Evolutionary conservation across 2,888 invertebrate species (phyloP), one percentile per base, ranked within the genome.

Genomic region (Campoletis raptor): DNA sequence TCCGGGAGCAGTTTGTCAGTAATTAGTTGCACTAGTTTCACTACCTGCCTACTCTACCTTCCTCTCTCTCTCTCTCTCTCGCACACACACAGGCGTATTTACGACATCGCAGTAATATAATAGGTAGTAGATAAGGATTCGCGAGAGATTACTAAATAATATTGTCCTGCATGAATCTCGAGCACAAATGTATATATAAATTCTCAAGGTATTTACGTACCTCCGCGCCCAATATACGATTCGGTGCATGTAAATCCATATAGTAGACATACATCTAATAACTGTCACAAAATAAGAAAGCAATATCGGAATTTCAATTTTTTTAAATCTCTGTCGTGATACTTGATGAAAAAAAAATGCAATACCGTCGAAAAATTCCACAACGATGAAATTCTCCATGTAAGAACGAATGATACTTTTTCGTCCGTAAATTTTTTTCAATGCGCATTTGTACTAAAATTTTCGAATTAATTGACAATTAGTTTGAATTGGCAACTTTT

Each of bases 11-110:
- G 84, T 86, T 86, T 86, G 81, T 86, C 86, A 82, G 81, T 86
- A 84, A 86, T 86, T 86, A 86, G 86, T 86, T 86, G 84, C 81
- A 69, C 76, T 81, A 86, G 86, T 86, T 86, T 86, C 86, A 72
- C 85, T 81, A 76, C 78, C 57, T 73, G 66, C 64, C 77, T 52
- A 24, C 57, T 70, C 37, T 42, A 24, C 36, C 57, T 15, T 57
- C 69, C 24, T 15, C 67, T 40, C 61, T 21, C 76, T 18, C 30
- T 69, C 40, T 45, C 78, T 45, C 21, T 54, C 48, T 7, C 61
- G 45, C 48, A 42, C n/a, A 70, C 48, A 54, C 36, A 18, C 40
- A 42, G 24, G 21, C n/a, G 21, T 54, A 73, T 48, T 37, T 73
- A 40, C 24, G 48, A n/a, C 54, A 64, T 57, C 36, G 61, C 78